phyloP scores from a whole-genome alignment of 2,113 vertebrate genomes.

The Sarotherodon lohbergeri region DNA sequence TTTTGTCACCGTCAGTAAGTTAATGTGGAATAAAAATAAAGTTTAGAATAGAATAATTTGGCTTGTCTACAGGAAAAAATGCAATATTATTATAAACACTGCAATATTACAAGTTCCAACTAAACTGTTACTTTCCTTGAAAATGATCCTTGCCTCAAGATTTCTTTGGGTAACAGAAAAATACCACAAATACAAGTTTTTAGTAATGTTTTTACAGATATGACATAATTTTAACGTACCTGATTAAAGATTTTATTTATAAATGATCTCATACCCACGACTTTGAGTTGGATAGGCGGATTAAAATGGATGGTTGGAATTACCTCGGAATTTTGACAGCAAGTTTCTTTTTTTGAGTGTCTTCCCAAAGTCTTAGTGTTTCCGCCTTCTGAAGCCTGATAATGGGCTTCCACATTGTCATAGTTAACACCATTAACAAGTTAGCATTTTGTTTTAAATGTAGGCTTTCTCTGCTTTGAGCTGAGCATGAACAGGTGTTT shows the following conservation, averaged over 20 bases:
- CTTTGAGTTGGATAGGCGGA: neutral
- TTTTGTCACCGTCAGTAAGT: fast-evolving
- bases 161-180: neutral
- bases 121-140: neutral
- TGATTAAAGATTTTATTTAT: neutral
- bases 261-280: fast-evolving
- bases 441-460: neutral
- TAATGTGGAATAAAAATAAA: fast-evolving
- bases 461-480: neutral
- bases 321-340: neutral
- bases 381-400: neutral
- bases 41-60: fast-evolving
- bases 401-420: neutral
- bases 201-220: fast-evolving
- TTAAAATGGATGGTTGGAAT: neutral
- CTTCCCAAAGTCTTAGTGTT: neutral
- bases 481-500: neutral
- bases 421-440: neutral
- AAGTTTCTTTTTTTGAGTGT: neutral
- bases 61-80: neutral
- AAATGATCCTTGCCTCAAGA: neutral
- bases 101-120: neutral
- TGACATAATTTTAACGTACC: neutral
- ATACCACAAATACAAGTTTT: neutral
- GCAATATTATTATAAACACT: neutral